Base-by-base conservation (phyloP, 2,888 invertebrate species). In the Chloroclystis v-ata region DNA sequence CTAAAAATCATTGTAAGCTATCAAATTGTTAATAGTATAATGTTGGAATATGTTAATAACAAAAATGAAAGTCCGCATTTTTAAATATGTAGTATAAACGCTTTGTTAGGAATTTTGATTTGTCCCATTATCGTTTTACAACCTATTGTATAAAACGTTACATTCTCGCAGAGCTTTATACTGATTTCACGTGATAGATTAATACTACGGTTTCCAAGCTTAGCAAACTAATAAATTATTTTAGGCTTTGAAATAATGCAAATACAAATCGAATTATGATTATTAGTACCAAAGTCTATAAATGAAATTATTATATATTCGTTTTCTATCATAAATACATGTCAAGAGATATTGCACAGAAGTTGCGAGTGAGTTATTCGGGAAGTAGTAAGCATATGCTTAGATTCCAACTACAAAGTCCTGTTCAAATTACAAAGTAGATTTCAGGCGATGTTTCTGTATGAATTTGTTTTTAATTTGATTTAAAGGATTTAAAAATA, bases 331-430 rank as follows among this genome's bases (percentile, higher is more conserved):
- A 67, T 68, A 65, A 70, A 65, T 69, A 65, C 67, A 63, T 47
- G 43, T 54, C 55, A 49, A 61, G 50, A 59, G 59, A 52, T 61
- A 61, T 57, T 59, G 59, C 61, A 52, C 33, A 40, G 41, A 33
- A 41, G 42, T 45, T 32, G 51, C 47, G 45, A 57, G 61, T 60
- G 57, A 59, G 54, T 60, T 60, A 62, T 69, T 66, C 65, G 70
- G 72, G 71, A 75, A 78, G 70, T 69, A 57, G 64, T 69, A 68
- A 68, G 67, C 60, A 61, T 61, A 62, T 62, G 59, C 61, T 61
- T 63, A 66, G 61, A 61, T n/a, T n/a, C n/a, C n/a, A n/a, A n/a
- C n/a, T n/a, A n/a, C n/a, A n/a, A n/a, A n/a, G n/a, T n/a, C n/a
- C n/a, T n/a, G n/a, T n/a, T n/a, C n/a, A n/a, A n/a, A n/a, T n/a